phyloP scores from a whole-genome alignment of 2,797 vertebrate species.

The Manis javanica region DNA sequence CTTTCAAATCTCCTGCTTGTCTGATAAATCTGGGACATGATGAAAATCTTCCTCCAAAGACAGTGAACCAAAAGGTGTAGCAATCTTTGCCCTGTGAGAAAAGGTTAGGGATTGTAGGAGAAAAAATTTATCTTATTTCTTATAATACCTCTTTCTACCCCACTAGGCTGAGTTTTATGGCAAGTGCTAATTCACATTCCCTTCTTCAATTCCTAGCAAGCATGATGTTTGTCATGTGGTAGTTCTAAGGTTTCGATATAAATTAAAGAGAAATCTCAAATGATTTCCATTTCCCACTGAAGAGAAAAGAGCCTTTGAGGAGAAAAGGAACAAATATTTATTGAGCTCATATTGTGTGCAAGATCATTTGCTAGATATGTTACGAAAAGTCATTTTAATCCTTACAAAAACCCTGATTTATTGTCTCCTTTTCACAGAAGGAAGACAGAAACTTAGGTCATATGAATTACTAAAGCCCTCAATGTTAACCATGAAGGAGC shows the following conservation, averaged over 20 bases:
- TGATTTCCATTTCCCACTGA: neutral
- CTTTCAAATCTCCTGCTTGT: neutral
- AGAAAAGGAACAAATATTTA: constrained; percentile 44
- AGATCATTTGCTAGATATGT: constrained; percentile 34
- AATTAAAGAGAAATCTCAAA: constrained; percentile 48
- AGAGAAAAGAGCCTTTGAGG: neutral
- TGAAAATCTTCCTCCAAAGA: constrained; percentile 28
- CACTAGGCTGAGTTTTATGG: constrained; percentile 27
- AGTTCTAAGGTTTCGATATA: constrained; percentile 4
- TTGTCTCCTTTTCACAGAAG: neutral
- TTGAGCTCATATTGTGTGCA: neutral
- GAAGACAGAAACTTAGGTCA: neutral
- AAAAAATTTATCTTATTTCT: neutral
- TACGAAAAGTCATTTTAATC: constrained; percentile 16
- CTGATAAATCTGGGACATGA: constrained; percentile 17
- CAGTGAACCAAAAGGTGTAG: neutral
- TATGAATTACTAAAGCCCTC: neutral
- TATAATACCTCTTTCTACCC: neutral
- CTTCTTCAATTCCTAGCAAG: neutral
- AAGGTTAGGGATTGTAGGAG: neutral
- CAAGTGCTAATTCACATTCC: constrained; percentile 22
- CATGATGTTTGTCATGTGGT: neutral
- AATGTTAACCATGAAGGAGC: neutral
- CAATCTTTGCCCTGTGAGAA: neutral
- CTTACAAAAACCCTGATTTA: constrained; percentile 26